Base-by-base conservation (phyloP, 2,888 invertebrate species). In the Aspidapion aeneum region DNA sequence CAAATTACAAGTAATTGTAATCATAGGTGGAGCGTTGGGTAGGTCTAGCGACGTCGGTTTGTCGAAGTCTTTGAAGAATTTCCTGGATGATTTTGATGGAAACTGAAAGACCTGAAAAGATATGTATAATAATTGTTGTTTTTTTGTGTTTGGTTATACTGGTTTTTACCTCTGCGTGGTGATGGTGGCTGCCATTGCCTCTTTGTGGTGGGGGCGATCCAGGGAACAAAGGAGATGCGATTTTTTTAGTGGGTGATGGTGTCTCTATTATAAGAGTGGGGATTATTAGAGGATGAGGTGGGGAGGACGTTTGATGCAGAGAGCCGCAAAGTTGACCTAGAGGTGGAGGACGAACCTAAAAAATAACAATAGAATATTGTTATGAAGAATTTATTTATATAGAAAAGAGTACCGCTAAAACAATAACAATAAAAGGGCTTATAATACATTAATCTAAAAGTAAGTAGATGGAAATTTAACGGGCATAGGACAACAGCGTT, bases 1-100 rank as follows among this genome's bases (percentile, higher is more conserved):
- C 78, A 89, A 85, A 72, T 90, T 90, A 70, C 88, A 87, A 0
- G 91, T 91, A 21, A 91, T 87, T 12, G 90, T 90, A 71, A 90
- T 90, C 71, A 87, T 80, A 0, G 90, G 90, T 7, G 89, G 89
- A 21, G 80, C 82, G 79, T 85, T 81, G 71, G 89, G 82, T 76
- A 89, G 78, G 72, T 86, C 86, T 65, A 86, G 74, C 3, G 85
- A 85, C 21, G 82, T 84, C 5, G 86, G 85, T 74, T 84, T 90
- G 78, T 83, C 90, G 74, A 83, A 85, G 79, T 80, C 88, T 82
- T 79, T 88, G 79, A 78, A 76, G 73, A 87, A 83, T 73, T 87
- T 83, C 58, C 77, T 1, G 70, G 65, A 61, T 70, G 74, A 65
- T 74, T 74, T 16, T 70, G 69, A 9, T 16, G 76, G 74, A 65